These are phyloP conservation scores for Ophion slaviceki DNA, from an alignment of 2,888 invertebrate genomes.

Conservation along the genomic window DNA sequence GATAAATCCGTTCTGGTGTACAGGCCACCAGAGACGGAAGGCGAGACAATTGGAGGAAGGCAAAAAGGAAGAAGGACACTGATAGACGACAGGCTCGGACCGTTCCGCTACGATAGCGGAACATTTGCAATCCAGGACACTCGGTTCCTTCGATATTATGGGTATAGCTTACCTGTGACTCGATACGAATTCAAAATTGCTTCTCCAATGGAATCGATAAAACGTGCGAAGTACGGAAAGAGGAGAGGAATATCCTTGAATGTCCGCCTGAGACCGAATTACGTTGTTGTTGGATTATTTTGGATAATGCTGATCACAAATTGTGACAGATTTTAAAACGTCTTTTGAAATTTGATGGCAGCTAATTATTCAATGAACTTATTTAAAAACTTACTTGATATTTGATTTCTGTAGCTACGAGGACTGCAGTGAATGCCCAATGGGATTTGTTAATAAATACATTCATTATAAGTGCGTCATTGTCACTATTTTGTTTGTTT, in stretches of 20 bases:
- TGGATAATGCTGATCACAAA: too few relatives aligned
- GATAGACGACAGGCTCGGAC: constrained; percentile 26
- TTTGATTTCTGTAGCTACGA: too few relatives aligned
- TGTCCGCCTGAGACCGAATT: background rate
- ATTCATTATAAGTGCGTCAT: too few relatives aligned
- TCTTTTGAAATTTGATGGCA: too few relatives aligned
- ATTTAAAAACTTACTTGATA: too few relatives aligned
- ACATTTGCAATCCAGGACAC: constrained; percentile 32
- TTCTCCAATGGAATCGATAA: background rate
- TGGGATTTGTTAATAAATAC: too few relatives aligned
- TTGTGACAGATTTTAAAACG: too few relatives aligned
- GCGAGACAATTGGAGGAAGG: constrained; percentile 40
- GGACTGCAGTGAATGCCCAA: too few relatives aligned
- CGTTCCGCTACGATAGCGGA: background rate
- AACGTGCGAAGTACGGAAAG: background rate
- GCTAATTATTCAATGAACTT: too few relatives aligned
- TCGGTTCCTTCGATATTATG: constrained; percentile 8
- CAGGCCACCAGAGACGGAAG: constrained; percentile 5
- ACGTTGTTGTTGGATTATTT: background rate
- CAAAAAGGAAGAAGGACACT: constrained; percentile 25
- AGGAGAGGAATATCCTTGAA: background rate
- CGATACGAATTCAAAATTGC: background rate
- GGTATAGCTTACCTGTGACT: constrained; percentile 5
- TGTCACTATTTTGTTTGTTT: too few relatives aligned
- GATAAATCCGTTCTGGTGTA: constrained; percentile 34